Percentiles rank a stretch among this genome's conserved stretches.
These are phyloP conservation scores for Spatulosminthurus flaviceps DNA, from an alignment of 2,888 invertebrate species.

Conservation along the genomic window DNA sequence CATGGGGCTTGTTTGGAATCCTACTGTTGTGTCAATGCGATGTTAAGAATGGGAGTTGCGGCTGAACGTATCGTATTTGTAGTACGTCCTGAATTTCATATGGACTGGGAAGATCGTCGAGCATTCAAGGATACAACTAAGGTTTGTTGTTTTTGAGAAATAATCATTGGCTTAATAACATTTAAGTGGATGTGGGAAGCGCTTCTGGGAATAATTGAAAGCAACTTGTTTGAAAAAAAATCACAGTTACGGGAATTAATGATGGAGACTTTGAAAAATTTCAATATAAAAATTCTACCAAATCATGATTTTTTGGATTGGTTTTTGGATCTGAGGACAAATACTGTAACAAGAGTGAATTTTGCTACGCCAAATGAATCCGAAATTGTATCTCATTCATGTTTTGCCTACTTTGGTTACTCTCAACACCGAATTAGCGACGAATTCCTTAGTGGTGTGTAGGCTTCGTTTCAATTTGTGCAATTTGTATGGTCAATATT, in stretches of 20 bases:
- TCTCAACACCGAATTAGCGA: constrained; percentile 55
- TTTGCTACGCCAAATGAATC: constrained; percentile 49
- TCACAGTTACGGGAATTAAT: constrained; percentile 49
- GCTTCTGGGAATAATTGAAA: too few species aligned
- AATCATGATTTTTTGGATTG: constrained; percentile 58
- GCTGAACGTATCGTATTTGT: constrained; percentile 72
- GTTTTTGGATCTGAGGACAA: constrained; percentile 53
- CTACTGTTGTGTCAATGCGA: constrained; percentile 74
- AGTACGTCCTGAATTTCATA: constrained; percentile 45
- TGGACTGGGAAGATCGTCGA: constrained; percentile 53
- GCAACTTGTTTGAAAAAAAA: too few species aligned
- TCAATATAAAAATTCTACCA: constrained; percentile 50
- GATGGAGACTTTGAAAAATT: constrained; percentile 38
- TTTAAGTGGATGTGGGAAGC: too few species aligned
- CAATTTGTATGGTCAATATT: too few species aligned
- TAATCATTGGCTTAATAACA: neutral
- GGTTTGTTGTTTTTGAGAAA: constrained; percentile 5
- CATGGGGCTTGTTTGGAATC: constrained; percentile 76
- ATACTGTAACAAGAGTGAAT: constrained; percentile 54
- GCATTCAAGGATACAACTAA: constrained; percentile 39
- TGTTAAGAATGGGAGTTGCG: constrained; percentile 72
- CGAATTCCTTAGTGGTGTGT: constrained; percentile 65
- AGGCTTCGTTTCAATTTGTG: constrained; percentile 46
- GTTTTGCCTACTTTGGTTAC: constrained; percentile 58
- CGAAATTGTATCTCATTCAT: constrained; percentile 51